phyloP scores from a whole-genome alignment of 1,140 invertebrate genomes.

The Drosophila punjabiensis region DNA sequence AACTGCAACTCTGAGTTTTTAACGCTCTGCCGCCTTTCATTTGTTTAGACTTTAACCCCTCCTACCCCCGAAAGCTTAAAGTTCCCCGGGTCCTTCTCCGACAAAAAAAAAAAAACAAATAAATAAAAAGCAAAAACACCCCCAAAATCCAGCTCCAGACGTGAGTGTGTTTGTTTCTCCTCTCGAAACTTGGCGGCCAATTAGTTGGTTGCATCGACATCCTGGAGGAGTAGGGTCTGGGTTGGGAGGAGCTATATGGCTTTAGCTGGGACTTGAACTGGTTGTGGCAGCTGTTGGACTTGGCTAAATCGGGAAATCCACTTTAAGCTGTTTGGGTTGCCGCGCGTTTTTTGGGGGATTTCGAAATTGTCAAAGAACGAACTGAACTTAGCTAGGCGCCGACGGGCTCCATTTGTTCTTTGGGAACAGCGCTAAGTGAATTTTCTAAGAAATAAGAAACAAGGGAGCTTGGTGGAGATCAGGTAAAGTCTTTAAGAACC shows the following conservation, averaged over 20 bases:
- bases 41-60: constrained; percentile 59
- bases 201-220: constrained; percentile 39
- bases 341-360: constrained; percentile 8
- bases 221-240: not conserved
- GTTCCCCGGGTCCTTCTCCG: constrained; percentile 21
- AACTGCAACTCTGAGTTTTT: constrained; percentile 67
- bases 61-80: constrained; percentile 49
- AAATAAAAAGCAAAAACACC: constrained; percentile 11
- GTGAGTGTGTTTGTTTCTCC: constrained; percentile 46
- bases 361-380: constrained; percentile 38
- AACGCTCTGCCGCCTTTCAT: constrained; percentile 78
- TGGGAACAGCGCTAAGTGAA: constrained; percentile 8
- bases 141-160: constrained; percentile 28
- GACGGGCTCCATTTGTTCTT: constrained; percentile 1
- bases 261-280: constrained; percentile 29
- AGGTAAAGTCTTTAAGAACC: constrained; percentile 10
- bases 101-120: not conserved
- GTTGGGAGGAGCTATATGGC: constrained; percentile 14
- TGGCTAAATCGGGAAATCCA: constrained; percentile 53
- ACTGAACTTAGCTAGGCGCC: constrained; percentile 1
- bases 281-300: constrained; percentile 45
- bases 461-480: constrained; percentile 2
- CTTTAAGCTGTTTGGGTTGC: constrained; percentile 50
- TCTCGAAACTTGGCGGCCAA: constrained; percentile 56
- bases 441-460: not conserved